A percentile compares a stretch with the other conserved stretches of the same genome.
Evolutionary conservation across 2,888 invertebrate genomes (phyloP).

Genomic region (Onchidella celtica): DNA sequence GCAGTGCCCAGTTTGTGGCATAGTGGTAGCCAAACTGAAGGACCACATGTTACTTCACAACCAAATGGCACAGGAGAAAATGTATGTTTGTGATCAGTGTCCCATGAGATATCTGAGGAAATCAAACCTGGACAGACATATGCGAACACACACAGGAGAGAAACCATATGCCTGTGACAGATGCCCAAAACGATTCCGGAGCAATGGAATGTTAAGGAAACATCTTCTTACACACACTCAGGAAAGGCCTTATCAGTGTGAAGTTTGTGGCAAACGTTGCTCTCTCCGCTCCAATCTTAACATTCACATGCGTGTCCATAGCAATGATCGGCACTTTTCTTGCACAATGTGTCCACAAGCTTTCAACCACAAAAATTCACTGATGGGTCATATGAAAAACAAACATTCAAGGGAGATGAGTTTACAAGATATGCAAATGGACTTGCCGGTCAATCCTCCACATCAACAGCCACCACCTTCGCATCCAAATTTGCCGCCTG

Average conservation of each 20-base stretch:
- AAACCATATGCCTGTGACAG: slow-evolving; percentile 45
- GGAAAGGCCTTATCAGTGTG: slow-evolving; percentile 45
- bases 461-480: not conserved
- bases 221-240: slow-evolving; percentile 47
- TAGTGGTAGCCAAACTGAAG: slow-evolving; percentile 46
- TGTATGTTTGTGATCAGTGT: slow-evolving; percentile 48
- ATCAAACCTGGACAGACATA: slow-evolving; percentile 42
- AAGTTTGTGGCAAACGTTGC: slow-evolving; percentile 48
- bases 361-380: slow-evolving; percentile 47
- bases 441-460: not conserved
- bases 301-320: slow-evolving; percentile 47
- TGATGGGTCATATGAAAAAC: slow-evolving; percentile 40
- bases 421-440: not conserved
- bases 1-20: slow-evolving; percentile 49
- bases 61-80: slow-evolving; percentile 9
- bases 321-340: slow-evolving; percentile 17
- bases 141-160: slow-evolving; percentile 48
- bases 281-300: slow-evolving; percentile 39
- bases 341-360: slow-evolving; percentile 38
- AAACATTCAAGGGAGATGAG: slow-evolving; percentile 39
- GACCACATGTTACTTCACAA: slow-evolving; percentile 47
- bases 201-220: slow-evolving; percentile 47
- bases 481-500: not conserved
- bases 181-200: slow-evolving; percentile 42
- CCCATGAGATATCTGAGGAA: slow-evolving; percentile 45